phyloP scores from a whole-genome alignment of 2,888 invertebrate genomes.

The Ophion ventricosus region DNA sequence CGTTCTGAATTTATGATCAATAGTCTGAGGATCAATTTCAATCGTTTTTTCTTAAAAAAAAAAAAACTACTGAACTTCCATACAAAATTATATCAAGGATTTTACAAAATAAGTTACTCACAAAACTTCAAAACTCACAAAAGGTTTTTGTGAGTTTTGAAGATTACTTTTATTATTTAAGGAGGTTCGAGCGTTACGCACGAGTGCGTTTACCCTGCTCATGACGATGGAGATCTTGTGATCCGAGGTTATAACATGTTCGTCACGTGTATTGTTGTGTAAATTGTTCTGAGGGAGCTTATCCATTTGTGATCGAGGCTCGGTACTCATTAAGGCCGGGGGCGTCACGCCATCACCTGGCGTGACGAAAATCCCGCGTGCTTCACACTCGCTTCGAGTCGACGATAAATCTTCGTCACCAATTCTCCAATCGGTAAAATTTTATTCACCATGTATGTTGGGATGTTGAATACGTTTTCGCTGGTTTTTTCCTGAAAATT shows the following conservation, averaged over 20 bases:
- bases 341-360: constrained; percentile 44
- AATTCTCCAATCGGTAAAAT: neutral
- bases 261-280: neutral
- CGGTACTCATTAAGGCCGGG: neutral
- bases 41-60: no score
- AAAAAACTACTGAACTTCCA: no score
- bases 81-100: no score
- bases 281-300: neutral
- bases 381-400: constrained; percentile 38
- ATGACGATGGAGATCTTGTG: neutral
- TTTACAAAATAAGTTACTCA: no score
- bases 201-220: neutral
- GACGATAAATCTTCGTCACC: neutral
- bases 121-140: no score
- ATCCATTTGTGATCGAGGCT: constrained; percentile 1
- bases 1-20: no score
- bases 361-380: constrained; percentile 47
- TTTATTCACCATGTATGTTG: neutral
- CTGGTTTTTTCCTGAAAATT: no score
- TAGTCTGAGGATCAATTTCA: no score
- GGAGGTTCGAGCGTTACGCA: no score
- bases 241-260: neutral
- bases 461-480: neutral
- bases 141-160: no score
- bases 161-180: no score